Evolutionary conservation across 2,888 invertebrate species (phyloP).

Genomic region (Quadroppia sp.): DNA sequence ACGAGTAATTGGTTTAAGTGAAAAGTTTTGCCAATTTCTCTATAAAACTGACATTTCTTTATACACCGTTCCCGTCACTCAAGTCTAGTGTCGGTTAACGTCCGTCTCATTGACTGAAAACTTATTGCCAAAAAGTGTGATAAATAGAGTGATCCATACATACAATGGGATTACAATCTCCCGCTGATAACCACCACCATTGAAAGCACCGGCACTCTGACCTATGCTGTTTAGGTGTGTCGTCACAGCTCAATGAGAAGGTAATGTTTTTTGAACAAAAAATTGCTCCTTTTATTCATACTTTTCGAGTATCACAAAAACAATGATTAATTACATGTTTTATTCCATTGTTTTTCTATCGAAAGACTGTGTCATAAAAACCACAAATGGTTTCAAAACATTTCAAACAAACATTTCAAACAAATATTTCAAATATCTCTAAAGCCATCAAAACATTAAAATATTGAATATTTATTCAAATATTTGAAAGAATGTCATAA

Average conservation of each 20-base stretch:
- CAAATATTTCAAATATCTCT: too few relatives aligned
- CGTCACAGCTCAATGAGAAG: background rate
- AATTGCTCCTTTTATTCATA: background rate
- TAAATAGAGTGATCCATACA: constrained; percentile 9
- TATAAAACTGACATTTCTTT: constrained; percentile 5
- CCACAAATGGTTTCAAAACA: too few relatives aligned
- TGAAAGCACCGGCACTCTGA: background rate
- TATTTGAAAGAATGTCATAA: too few relatives aligned
- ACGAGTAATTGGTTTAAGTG: constrained; percentile 29
- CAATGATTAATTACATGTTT: too few relatives aligned
- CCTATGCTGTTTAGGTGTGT: constrained; percentile 11
- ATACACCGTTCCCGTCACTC: background rate
- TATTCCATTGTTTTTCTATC: too few relatives aligned
- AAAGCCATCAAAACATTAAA: too few relatives aligned
- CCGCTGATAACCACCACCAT: background rate
- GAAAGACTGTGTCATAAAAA: too few relatives aligned
- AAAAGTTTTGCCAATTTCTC: constrained; percentile 17
- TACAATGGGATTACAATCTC: constrained; percentile 15
- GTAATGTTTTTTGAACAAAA: too few relatives aligned
- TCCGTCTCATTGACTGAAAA: constrained; percentile 9
- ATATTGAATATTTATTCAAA: too few relatives aligned
- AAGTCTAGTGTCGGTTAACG: background rate
- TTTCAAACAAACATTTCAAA: too few relatives aligned
- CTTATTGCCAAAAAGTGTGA: constrained; percentile 13
- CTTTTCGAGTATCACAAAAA: too few relatives aligned